Evolutionary conservation across 2,888 invertebrate genomes (phyloP).

Genomic region (Habrosyne pyritoides): DNA sequence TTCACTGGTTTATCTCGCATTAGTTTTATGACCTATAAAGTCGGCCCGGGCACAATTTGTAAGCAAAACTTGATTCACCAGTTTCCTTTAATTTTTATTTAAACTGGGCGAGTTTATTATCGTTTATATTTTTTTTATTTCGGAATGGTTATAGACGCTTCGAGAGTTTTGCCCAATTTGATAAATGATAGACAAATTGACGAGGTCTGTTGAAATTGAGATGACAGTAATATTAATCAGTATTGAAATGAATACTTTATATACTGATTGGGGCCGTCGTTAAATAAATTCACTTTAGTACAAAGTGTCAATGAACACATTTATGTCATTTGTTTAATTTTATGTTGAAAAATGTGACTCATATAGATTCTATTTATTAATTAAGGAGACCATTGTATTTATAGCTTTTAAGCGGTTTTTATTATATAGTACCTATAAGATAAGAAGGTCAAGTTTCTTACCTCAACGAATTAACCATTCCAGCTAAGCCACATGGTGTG

Average conservation of each 20-base stretch:
- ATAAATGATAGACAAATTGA: slow-evolving; percentile 5
- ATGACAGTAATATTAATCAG: neutral
- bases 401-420: too few species aligned
- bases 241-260: neutral
- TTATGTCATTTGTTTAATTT: too few species aligned
- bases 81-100: slow-evolving; percentile 57
- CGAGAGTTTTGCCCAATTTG: slow-evolving; percentile 14
- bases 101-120: slow-evolving; percentile 27
- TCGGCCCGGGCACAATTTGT: slow-evolving; percentile 72
- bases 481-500: neutral
- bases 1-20: slow-evolving; percentile 73
- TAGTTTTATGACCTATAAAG: slow-evolving; percentile 78
- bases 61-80: slow-evolving; percentile 60
- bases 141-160: neutral
- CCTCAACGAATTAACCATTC: too few species aligned
- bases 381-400: too few species aligned
- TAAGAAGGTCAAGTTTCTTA: too few species aligned
- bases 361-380: too few species aligned
- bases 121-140: slow-evolving; percentile 6
- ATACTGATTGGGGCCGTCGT: neutral
- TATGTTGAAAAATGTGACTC: too few species aligned
- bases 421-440: too few species aligned
- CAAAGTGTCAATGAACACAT: too few species aligned
- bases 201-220: neutral
- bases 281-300: too few species aligned